Evolutionary conservation across 2,888 invertebrate genomes (phyloP).

Genomic region (Charanyca ferruginea): DNA sequence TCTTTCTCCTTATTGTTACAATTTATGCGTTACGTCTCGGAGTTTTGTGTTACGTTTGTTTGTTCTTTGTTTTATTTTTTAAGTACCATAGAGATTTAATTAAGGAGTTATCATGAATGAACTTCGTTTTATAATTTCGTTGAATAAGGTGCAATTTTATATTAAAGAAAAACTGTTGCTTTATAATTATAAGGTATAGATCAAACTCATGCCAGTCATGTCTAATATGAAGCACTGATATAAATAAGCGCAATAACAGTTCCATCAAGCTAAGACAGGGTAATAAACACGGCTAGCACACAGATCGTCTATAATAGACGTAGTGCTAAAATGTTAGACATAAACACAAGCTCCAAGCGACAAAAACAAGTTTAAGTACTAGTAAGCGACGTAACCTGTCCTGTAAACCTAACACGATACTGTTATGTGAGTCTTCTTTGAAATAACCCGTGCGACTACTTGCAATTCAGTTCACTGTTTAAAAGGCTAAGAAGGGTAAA

Average conservation of each 20-base stretch:
- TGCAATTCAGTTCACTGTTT: conserved; percentile 43
- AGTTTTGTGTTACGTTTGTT: conserved; percentile 64
- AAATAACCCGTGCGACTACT: conserved; percentile 57
- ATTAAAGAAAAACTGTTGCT: background rate
- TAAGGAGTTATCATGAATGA: conserved; percentile 31
- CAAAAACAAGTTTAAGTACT: conserved; percentile 55
- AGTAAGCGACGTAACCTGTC: conserved; percentile 46
- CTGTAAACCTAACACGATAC: conserved; percentile 61
- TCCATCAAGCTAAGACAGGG: background rate
- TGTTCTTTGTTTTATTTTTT: conserved; percentile 56
- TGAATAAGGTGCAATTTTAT: conserved; percentile 2
- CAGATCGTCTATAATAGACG: conserved; percentile 22
- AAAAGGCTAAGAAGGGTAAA: conserved; percentile 52
- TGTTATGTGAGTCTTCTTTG: conserved; percentile 54
- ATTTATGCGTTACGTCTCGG: conserved; percentile 60
- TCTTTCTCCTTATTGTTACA: conserved; percentile 66
- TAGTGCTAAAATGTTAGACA: conserved; percentile 46
- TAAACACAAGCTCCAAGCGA: conserved; percentile 23
- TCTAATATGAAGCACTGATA: background rate
- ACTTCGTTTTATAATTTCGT: conserved; percentile 17
- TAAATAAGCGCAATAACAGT: background rate
- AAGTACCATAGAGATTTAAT: conserved; percentile 41
- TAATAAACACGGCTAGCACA: conserved; percentile 3
- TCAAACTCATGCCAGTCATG: background rate
- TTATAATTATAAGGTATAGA: background rate